Evolutionary conservation across 2,888 invertebrate genomes (phyloP), one percentile per base, ranked within the genome.

Genomic region (Leucophenga maculata): DNA sequence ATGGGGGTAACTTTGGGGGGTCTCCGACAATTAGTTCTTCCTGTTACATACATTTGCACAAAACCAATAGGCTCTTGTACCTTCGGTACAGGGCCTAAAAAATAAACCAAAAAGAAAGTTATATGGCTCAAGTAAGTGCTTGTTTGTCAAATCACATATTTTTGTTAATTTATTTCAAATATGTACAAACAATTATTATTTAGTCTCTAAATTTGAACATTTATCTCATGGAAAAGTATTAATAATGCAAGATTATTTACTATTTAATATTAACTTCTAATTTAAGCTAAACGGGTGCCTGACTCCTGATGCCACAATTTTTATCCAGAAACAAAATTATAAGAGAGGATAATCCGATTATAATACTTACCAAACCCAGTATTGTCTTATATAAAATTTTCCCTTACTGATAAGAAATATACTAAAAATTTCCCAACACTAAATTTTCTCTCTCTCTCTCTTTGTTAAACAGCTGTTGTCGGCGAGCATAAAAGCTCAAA

Each of bases 141-240:
- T n/a, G n/a, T n/a, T 26, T 26, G 26, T 26, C 26, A 26, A 26
- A 26, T 26, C 26, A 26, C 4, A 26, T 2, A 3, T 26, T 26
- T 26, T 2, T 26, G 26, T 4, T 26, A 26, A 26, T 26, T 26
- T 26, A 26, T 3, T 3, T 26, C 26, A 3, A 26, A 26, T 26
- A 26, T 3, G 26, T 26, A 4, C 26, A 3, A 26, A 26, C 26
- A 26, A 26, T 26, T 57, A 14, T 20, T 57, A 9, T 6, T 2
- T 18, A 0, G 26, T 31, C 32, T 22, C 14, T 20, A n/a, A 57
- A 57, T 14, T 57, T 31, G 26, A 22, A 3, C 26, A 57, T 11
- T 39, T n/a, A 60, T 39, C 8, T 60, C 8, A 16, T 72, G 76
- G 78, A 79, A 78, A 79, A 81, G 75, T 74, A 72, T 76, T 77